A percentile compares a stretch with the other conserved stretches of the same genome.
Conservation (phyloP, 2,797 vertebrate species). For the Argya squamiceps region DNA sequence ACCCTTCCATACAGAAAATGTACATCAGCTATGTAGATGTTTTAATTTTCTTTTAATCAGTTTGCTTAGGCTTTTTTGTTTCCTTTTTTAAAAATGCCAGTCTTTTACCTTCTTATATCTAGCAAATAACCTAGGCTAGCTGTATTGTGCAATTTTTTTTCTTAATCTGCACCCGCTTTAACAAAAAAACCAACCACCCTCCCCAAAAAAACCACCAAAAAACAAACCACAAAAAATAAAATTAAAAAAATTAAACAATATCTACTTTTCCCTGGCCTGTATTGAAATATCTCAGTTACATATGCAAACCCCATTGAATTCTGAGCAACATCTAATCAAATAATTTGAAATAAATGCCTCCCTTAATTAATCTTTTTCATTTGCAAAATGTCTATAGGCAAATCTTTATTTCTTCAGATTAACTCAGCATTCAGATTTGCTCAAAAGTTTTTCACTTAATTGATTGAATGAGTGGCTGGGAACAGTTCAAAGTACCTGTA, state of each 20-base stretch:
- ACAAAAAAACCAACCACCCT: background rate
- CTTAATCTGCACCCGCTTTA: background rate
- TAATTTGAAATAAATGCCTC: background rate
- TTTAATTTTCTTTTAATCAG: background rate
- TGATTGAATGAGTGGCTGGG: background rate
- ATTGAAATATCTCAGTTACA: background rate
- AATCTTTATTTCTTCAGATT: background rate
- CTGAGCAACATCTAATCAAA: background rate
- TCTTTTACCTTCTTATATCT: background rate
- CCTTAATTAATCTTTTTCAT: background rate
- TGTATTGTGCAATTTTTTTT: background rate
- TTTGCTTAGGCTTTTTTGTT: background rate
- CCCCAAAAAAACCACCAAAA: background rate
- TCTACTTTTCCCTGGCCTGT: background rate
- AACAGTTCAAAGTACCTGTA: background rate
- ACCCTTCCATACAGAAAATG: background rate
- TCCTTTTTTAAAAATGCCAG: background rate
- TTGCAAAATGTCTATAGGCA: background rate
- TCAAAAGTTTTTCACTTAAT: background rate
- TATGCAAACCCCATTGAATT: background rate
- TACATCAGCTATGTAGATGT: background rate
- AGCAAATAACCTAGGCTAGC: background rate
- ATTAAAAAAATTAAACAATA: background rate
- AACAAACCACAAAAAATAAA: background rate
- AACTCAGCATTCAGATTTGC: background rate